Conservation (phyloP, 2,797 vertebrate genomes). For the Luscinia luscinia region DNA sequence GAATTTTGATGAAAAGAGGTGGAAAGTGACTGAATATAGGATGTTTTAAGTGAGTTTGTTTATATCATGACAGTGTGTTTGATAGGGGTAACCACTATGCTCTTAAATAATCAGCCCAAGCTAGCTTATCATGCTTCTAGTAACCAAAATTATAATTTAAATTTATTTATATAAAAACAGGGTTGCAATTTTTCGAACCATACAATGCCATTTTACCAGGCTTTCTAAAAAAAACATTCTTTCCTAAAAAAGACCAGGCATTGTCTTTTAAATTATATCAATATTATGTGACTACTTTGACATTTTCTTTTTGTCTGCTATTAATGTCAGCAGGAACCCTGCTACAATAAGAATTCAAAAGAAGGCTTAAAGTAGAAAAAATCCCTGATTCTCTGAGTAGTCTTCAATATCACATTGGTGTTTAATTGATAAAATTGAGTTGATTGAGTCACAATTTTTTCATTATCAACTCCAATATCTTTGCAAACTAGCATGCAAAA, state of each 20-base stretch:
- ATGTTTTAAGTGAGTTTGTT: neutral
- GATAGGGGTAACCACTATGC: neutral
- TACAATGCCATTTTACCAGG: neutral
- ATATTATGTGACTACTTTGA: neutral
- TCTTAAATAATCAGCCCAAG: neutral
- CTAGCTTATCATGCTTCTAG: neutral
- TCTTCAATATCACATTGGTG: neutral
- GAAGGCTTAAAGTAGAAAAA: neutral
- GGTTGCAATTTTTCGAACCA: neutral
- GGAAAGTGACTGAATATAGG: neutral
- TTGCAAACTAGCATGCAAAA: accelerated
- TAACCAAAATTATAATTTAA: neutral
- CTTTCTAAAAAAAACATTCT: neutral
- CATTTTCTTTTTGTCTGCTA: neutral
- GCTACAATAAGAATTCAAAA: neutral
- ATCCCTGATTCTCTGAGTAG: neutral
- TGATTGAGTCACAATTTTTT: neutral
- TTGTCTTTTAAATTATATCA: neutral
- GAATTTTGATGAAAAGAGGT: neutral
- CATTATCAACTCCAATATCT: neutral
- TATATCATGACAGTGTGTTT: neutral
- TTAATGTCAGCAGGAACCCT: neutral
- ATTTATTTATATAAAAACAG: neutral
- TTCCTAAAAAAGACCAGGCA: too few species aligned
- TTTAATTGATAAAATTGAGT: neutral